Percentiles rank a stretch among this genome's conserved stretches.
Evolutionary conservation across 2,888 invertebrate genomes (phyloP).

Genomic region (Nycteola revayana): DNA sequence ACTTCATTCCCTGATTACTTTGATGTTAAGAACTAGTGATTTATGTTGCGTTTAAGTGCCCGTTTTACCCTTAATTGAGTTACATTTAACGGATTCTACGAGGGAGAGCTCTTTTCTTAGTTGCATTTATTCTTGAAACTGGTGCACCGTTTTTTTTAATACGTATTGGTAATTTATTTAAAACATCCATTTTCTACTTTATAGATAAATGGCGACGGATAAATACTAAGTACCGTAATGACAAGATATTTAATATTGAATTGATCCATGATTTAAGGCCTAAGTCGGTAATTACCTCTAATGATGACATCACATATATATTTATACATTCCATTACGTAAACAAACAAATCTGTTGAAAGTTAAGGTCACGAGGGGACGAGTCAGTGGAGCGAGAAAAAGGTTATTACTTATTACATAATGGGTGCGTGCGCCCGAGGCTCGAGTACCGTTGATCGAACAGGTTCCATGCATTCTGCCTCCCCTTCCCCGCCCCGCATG

Average conservation of each 20-base stretch:
- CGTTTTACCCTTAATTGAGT: slow-evolving; percentile 5
- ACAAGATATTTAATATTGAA: too few relatives aligned
- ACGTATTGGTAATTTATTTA: too few relatives aligned
- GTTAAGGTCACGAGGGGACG: slow-evolving; percentile 35
- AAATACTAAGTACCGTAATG: too few relatives aligned
- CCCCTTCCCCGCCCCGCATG: slow-evolving; percentile 28
- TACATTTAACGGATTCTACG: too few relatives aligned
- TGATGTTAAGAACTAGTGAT: slow-evolving; percentile 13
- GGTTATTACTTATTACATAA: slow-evolving; percentile 78
- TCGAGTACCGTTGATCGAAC: slow-evolving; percentile 75
- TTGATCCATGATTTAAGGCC: too few relatives aligned
- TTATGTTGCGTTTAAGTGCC: slow-evolving; percentile 9
- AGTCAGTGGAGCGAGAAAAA: slow-evolving; percentile 66
- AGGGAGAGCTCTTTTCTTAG: too few relatives aligned
- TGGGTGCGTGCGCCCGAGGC: slow-evolving; percentile 68
- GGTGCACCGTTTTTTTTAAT: too few relatives aligned
- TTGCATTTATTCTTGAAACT: too few relatives aligned
- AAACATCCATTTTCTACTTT: too few relatives aligned
- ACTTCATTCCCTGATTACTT: slow-evolving; percentile 20
- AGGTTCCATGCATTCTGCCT: slow-evolving; percentile 61
- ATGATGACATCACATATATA: too few relatives aligned
- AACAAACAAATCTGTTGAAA: slow-evolving; percentile 28
- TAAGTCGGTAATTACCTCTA: too few relatives aligned
- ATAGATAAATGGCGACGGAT: too few relatives aligned
- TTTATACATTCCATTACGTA: slow-evolving; percentile 1